These are phyloP conservation scores for Brachypodius melanocephalos DNA, from an alignment of 2,113 vertebrate species.

Conservation along the genomic window DNA sequence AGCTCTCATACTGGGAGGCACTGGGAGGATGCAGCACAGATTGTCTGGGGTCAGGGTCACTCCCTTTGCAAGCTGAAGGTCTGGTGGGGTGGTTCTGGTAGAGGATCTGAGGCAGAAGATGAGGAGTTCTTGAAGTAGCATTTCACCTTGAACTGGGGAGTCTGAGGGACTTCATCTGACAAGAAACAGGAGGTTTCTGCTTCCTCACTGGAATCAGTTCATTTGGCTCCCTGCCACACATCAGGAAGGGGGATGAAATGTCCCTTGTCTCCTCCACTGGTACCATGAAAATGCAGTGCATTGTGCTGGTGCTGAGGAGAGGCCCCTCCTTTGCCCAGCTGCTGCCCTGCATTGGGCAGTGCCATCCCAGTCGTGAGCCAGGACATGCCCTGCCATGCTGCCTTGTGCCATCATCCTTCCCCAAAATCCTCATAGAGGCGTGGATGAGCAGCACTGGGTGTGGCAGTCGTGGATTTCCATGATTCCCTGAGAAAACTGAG, in stretches of 20 bases:
- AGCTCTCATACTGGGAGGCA: background rate
- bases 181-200: background rate
- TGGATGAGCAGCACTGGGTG: fast-evolving
- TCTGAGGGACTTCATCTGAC: fast-evolving
- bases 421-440: fast-evolving
- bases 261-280: background rate
- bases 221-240: background rate
- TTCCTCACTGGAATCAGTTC: background rate
- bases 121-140: background rate
- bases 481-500: background rate
- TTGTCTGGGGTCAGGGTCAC: fast-evolving
- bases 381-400: background rate
- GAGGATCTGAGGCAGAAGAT: background rate
- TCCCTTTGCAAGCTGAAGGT: background rate
- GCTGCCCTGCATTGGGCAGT: background rate
- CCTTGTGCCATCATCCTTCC: background rate
- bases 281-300: background rate
- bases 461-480: fast-evolving
- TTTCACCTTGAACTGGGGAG: background rate
- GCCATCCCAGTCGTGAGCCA: background rate
- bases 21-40: background rate
- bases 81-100: background rate
- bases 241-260: background rate
- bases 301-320: background rate
- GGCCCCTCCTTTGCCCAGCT: background rate